phyloP scores from a whole-genome alignment of 2,888 invertebrate genomes.

The Dilophus febrilis region DNA sequence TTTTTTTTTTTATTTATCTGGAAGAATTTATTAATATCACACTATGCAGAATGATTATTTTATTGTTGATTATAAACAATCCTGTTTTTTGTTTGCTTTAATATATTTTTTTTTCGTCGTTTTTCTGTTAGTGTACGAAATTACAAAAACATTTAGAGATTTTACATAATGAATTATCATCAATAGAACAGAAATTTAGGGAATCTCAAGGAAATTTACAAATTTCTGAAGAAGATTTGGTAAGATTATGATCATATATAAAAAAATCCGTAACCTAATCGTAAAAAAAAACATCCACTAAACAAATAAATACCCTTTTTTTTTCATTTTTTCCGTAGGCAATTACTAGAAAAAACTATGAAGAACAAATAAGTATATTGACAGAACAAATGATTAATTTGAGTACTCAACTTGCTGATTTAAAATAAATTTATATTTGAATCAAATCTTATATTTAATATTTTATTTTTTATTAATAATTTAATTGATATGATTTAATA shows the following conservation, averaged over 20 bases:
- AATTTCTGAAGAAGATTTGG: conserved; percentile 49
- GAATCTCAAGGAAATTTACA: conserved; percentile 30
- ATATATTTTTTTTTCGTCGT: conserved; percentile 1
- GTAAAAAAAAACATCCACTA: not conserved
- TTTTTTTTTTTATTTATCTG: no score
- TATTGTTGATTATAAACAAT: not conserved
- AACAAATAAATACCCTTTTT: conserved; percentile 3
- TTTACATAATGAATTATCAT: conserved; percentile 31
- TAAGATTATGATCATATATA: conserved; percentile 10
- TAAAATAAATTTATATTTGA: conserved; percentile 18
- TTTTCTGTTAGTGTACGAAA: conserved; percentile 17
- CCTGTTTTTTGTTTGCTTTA: not conserved
- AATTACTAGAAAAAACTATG: conserved; percentile 46
- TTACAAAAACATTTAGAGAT: conserved; percentile 34
- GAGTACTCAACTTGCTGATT: conserved; percentile 64
- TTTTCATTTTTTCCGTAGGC: conserved; percentile 16
- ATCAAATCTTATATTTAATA: not conserved
- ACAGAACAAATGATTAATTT: conserved; percentile 44
- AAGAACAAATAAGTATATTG: conserved; percentile 42
- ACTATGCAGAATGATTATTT: no score
- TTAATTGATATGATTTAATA: no score
- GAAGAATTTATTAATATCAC: no score
- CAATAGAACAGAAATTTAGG: conserved; percentile 36
- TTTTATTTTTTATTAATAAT: no score
- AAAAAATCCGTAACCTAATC: not conserved